Evolutionary conservation across 2,888 invertebrate species (phyloP).

Genomic region (Drosophila incognita): DNA sequence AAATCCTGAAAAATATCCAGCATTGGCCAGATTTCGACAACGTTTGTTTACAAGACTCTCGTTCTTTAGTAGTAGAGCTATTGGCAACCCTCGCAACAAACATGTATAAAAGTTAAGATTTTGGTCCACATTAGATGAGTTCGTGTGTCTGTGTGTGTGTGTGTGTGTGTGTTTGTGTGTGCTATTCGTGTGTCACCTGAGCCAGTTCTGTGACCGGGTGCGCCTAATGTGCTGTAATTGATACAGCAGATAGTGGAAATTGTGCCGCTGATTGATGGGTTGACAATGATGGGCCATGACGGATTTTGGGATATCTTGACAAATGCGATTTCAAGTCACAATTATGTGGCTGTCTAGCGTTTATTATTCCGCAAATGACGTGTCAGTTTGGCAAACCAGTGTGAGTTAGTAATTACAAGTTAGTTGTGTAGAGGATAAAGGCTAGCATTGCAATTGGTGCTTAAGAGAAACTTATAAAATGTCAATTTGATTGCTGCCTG

Average conservation of each 20-base stretch:
- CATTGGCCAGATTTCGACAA: neutral
- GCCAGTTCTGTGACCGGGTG: neutral
- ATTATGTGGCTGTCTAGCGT: neutral
- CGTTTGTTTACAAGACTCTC: neutral
- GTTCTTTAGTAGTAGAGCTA: neutral
- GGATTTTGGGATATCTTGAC: conserved; percentile 22
- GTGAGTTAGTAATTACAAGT: conserved; percentile 22
- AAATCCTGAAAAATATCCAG: neutral
- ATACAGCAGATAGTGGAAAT: conserved; percentile 20
- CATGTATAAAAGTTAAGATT: conserved; percentile 2
- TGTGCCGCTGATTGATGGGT: conserved; percentile 36
- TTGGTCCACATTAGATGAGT: neutral
- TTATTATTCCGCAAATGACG: conserved; percentile 18
- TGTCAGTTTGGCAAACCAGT: neutral
- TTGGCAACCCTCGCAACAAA: conserved; percentile 3
- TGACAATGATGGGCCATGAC: conserved; percentile 31
- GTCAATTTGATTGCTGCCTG: conserved; percentile 10
- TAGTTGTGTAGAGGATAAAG: neutral
- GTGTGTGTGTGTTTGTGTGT: neutral
- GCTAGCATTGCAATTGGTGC: conserved; percentile 25
- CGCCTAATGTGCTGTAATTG: conserved; percentile 39
- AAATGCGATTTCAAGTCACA: conserved; percentile 5
- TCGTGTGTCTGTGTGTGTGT: neutral
- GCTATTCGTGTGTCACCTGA: neutral
- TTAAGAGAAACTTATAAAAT: neutral